phyloP scores from a whole-genome alignment of 2,113 vertebrate genomes.

The Ariopsis seemanni region DNA sequence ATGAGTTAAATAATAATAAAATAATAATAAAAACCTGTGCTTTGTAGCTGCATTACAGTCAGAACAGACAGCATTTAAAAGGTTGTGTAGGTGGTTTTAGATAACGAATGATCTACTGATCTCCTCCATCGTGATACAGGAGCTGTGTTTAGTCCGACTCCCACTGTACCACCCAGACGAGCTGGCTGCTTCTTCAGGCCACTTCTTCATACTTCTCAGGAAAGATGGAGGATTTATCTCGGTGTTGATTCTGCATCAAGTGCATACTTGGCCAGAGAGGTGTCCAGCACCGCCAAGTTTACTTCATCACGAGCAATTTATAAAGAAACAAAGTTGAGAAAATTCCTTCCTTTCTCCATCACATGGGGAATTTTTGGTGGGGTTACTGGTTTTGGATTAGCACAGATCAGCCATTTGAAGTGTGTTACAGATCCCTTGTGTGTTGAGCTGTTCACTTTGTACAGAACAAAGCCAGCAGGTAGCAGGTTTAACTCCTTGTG shows the following conservation, averaged over 20 bases:
- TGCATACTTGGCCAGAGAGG: neutral
- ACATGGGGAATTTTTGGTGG: neutral
- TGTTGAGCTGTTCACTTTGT: neutral
- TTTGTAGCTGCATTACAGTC: neutral
- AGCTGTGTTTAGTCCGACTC: neutral
- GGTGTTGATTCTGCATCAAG: neutral
- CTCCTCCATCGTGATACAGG: neutral
- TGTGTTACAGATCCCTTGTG: neutral
- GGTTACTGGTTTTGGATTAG: neutral
- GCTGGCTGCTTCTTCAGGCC: neutral
- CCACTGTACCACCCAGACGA: neutral
- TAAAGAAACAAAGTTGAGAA: neutral
- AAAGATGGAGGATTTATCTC: slow-evolving; percentile 6
- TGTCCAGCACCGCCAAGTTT: neutral
- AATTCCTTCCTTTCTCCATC: neutral
- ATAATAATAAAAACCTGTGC: neutral
- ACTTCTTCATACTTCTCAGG: neutral
- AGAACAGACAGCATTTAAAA: neutral
- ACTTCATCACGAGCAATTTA: neutral
- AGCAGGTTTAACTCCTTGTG: neutral
- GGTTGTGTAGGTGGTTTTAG: neutral
- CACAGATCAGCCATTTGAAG: neutral
- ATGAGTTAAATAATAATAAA: neutral
- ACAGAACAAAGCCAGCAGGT: neutral
- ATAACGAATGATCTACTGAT: neutral